Evolutionary conservation across 2,113 vertebrate species (phyloP).

Genomic region (Sinocyclocheilus anophthalmus): DNA sequence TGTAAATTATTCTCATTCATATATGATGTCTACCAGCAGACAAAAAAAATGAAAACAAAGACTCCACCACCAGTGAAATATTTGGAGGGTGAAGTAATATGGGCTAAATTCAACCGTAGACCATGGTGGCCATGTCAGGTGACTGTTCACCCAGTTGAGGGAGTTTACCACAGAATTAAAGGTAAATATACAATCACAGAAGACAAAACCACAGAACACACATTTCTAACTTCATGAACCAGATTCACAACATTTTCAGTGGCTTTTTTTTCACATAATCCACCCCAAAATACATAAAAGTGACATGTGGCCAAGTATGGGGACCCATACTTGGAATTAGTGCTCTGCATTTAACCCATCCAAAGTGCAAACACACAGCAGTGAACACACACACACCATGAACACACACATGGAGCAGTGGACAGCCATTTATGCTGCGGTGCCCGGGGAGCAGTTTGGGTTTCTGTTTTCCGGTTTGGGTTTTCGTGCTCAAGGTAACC

Average conservation of each 20-base stretch:
- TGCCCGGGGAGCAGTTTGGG: too few species aligned
- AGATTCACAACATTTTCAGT: not conserved
- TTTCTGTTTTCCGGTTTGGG: too few species aligned
- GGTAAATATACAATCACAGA: conserved; percentile 72
- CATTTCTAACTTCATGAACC: too few species aligned
- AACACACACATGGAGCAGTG: too few species aligned
- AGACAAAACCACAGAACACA: not conserved
- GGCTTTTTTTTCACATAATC: too few species aligned
- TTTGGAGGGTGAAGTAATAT: conserved; percentile 91
- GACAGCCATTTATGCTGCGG: too few species aligned
- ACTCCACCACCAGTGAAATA: conserved; percentile 83
- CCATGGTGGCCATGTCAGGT: conserved; percentile 98
- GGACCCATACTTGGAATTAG: too few species aligned
- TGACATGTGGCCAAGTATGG: too few species aligned
- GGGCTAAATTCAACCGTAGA: conserved; percentile 95
- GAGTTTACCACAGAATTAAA: conserved; percentile 90
- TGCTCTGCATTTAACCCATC: too few species aligned
- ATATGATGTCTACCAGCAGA: conserved; percentile 69
- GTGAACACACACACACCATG: too few species aligned
- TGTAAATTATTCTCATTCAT: conserved; percentile 25
- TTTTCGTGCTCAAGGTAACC: too few species aligned
- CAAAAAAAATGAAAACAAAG: conserved; percentile 80
- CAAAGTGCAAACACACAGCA: too few species aligned
- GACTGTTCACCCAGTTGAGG: conserved; percentile 81
- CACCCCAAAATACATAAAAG: not conserved